Evolutionary conservation across 92 coral and sea anemone species (phyloP).

Genomic region (Zoanthus sociatus): DNA sequence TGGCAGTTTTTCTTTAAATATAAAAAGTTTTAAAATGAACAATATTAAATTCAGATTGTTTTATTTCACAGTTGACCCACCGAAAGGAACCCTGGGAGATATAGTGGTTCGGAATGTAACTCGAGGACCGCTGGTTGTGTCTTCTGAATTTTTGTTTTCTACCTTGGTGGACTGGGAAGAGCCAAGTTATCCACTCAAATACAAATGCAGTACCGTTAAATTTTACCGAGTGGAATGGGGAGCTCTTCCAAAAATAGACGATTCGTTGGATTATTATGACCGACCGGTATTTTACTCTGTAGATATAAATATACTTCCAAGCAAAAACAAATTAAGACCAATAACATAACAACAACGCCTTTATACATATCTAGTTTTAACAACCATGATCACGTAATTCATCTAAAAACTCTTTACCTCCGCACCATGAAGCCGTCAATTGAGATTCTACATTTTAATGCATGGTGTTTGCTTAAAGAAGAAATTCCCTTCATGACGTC

Average conservation of each 20-base stretch:
- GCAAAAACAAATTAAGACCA: no score
- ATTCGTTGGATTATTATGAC: background rate
- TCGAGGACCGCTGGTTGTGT: background rate
- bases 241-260: background rate
- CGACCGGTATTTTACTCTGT: background rate
- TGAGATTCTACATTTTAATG: no score
- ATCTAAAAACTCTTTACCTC: no score
- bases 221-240: background rate
- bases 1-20: background rate
- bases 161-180: conserved; percentile 27
- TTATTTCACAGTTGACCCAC: conserved; percentile 3
- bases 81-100: background rate
- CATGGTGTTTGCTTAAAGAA: no score
- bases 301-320: no score
- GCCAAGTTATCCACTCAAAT: conserved; percentile 12
- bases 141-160: conserved; percentile 25
- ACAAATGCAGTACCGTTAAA: conserved; percentile 6
- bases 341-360: no score
- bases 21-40: background rate
- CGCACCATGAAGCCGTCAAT: no score
- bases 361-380: no score
- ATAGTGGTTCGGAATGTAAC: conserved; percentile 7
- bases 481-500: no score
- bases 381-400: no score
- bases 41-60: background rate